Evolutionary conservation across 37 sponge, comb jelly and placozoan species (phyloP), one percentile per base, ranked within the genome.

Genomic region (Hormiphora californensis): DNA sequence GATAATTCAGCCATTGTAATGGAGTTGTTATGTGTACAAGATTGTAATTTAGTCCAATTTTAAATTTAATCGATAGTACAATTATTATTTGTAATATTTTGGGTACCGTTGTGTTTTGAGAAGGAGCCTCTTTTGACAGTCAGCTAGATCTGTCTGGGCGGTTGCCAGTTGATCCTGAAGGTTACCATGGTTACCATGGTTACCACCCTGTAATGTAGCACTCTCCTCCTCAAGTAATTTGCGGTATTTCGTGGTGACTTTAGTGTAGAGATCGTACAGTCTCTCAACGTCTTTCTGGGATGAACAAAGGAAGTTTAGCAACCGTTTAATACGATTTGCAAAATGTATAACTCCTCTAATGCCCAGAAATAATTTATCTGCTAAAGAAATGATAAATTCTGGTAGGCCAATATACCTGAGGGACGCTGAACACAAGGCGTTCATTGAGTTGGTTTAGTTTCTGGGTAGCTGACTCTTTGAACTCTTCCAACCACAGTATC

Each of bases 271-370:
- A 22, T 73, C 81, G 81, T 36, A 73, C 8, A 73, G 8, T 30
- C 43, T 73, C 68, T 73, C 81, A 28, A 73, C 81, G 43, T 73
- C 81, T 73, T 33, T 73, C 81, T 73, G 81, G 23, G 25, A 28
- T 9, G 27, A 57, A 17, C 11, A 46, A 46, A 8, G 51, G 51
- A 17, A 12, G 12, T 46, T 17, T 17, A 46, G 11, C 12, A 12
- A 46, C 51, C 51, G 12, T 46, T 8, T 46, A 8, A 17, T 46
- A 17, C 51, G 12, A 46, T 8, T n/a, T n/a, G 12, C 51, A 46
- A 46, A 8, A 46, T 17, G 11, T 17, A 46, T 17, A 46, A 46
- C 8, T 46, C 11, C 51, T 46, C 51, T 46, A 46, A 17, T 46
- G 51, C 8, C 8, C 51, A 46, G n/a, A n/a, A n/a, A n/a, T n/a